These are phyloP conservation scores for Cydia pomonella DNA, from an alignment of 1,140 invertebrate genomes.

Conservation along the genomic window DNA sequence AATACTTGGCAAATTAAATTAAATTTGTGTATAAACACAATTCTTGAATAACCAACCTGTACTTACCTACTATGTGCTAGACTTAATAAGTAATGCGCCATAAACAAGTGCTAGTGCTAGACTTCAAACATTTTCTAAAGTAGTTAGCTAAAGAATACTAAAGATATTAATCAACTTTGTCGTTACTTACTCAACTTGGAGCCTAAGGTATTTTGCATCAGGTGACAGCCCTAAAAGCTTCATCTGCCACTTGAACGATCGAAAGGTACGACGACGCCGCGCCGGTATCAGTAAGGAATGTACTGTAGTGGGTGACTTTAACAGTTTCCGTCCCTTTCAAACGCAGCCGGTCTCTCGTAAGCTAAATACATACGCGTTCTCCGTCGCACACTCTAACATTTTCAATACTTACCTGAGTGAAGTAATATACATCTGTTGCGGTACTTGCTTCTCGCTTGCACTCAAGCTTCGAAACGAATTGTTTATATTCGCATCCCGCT, in stretches of 20 bases:
- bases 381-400: slow-evolving; percentile 74
- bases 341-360: slow-evolving; percentile 69
- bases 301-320: slow-evolving; percentile 77
- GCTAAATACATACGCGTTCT: slow-evolving; percentile 72
- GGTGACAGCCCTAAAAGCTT: slow-evolving; percentile 76
- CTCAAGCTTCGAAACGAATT: slow-evolving; percentile 61
- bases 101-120: no score
- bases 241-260: slow-evolving; percentile 80
- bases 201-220: slow-evolving; percentile 35
- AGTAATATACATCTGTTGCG: slow-evolving; percentile 79
- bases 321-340: slow-evolving; percentile 72
- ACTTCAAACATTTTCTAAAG: no score
- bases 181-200: slow-evolving; percentile 35
- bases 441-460: slow-evolving; percentile 59
- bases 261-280: slow-evolving; percentile 76
- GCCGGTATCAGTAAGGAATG: slow-evolving; percentile 79
- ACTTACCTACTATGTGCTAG: no score
- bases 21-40: no score
- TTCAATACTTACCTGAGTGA: slow-evolving; percentile 79
- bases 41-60: no score
- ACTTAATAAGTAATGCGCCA: no score
- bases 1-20: no score
- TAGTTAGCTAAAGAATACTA: no score
- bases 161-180: slow-evolving; percentile 37
- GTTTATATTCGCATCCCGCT: slow-evolving; percentile 75